Evolutionary conservation across 2,797 vertebrate genomes (phyloP).

Genomic region (Typhlichthys eigenmanni): DNA sequence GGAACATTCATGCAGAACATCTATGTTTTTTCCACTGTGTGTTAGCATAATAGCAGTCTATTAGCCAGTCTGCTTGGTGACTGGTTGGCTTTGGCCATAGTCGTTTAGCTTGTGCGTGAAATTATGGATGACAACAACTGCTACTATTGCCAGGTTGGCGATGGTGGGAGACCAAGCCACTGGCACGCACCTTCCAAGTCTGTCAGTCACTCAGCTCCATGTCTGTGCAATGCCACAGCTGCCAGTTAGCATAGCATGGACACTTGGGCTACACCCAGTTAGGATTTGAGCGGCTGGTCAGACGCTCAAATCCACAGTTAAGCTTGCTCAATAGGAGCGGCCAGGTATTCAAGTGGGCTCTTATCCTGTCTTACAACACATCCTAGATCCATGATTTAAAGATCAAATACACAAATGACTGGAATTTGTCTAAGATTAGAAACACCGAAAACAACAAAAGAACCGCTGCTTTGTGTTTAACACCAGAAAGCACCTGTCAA

Average conservation of each 20-base stretch:
- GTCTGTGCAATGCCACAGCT: constrained; percentile 72
- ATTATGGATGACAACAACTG: constrained; percentile 82
- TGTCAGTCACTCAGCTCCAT: constrained; percentile 76
- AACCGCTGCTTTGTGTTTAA: too few species aligned
- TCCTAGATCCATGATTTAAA: constrained; percentile 13
- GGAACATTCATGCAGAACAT: neutral
- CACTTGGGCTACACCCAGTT: constrained; percentile 67
- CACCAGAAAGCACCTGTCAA: too few species aligned
- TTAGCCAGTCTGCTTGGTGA: constrained; percentile 28
- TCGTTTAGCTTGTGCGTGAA: constrained; percentile 82
- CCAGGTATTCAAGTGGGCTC: constrained; percentile 52
- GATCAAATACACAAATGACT: constrained; percentile 6
- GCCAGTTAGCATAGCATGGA: constrained; percentile 69
- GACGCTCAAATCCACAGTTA: constrained; percentile 31
- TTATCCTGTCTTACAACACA: constrained; percentile 11
- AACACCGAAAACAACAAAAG: neutral
- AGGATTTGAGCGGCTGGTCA: constrained; percentile 36
- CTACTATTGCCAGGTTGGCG: constrained; percentile 71
- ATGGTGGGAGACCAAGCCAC: constrained; percentile 50
- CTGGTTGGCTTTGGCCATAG: constrained; percentile 45
- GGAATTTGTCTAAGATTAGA: constrained; percentile 13
- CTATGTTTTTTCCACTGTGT: constrained; percentile 3
- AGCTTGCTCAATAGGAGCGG: constrained; percentile 25
- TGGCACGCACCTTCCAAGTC: constrained; percentile 61
- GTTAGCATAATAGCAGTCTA: constrained; percentile 37